A percentile compares a stretch with the other conserved stretches of the same genome.
Conservation (phyloP, 2,888 invertebrate genomes). For the Ochlodes sylvanus region DNA sequence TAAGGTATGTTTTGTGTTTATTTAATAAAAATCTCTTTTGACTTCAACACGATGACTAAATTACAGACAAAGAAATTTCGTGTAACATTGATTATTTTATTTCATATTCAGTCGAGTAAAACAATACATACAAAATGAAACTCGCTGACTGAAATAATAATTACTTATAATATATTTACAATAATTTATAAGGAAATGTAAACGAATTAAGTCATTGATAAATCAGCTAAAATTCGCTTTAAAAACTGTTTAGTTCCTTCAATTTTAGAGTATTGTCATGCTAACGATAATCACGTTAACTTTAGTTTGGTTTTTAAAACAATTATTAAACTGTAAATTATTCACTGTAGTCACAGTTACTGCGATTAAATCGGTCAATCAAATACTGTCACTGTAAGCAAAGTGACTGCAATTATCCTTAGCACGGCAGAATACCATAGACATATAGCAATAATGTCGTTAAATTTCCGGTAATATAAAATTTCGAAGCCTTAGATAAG, state of each 20-base stretch:
- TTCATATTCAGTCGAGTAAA: constrained; percentile 71
- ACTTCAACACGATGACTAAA: constrained; percentile 85
- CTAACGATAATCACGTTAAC: too few relatives aligned
- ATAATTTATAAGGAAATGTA: constrained; percentile 32
- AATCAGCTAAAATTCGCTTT: background rate
- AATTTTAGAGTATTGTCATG: background rate
- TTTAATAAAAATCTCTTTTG: constrained; percentile 84
- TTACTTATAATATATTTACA: constrained; percentile 58
- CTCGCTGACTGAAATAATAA: constrained; percentile 68
- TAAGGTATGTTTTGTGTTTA: constrained; percentile 56
- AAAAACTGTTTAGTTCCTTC: background rate
- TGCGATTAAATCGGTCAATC: too few relatives aligned
- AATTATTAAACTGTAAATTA: too few relatives aligned
- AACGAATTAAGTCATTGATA: constrained; percentile 16
- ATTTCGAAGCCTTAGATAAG: too few relatives aligned
- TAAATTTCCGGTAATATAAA: too few relatives aligned
- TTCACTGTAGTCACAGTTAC: too few relatives aligned
- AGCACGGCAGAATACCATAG: too few relatives aligned
- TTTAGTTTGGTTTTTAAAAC: too few relatives aligned
- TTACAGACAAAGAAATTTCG: constrained; percentile 80
- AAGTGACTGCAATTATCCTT: too few relatives aligned
- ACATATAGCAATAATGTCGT: too few relatives aligned
- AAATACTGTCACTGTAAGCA: too few relatives aligned
- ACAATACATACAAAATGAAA: constrained; percentile 68
- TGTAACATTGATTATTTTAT: constrained; percentile 77